Base-by-base conservation (phyloP, 2,113 vertebrate genomes). In the Ahaetulla prasina region DNA sequence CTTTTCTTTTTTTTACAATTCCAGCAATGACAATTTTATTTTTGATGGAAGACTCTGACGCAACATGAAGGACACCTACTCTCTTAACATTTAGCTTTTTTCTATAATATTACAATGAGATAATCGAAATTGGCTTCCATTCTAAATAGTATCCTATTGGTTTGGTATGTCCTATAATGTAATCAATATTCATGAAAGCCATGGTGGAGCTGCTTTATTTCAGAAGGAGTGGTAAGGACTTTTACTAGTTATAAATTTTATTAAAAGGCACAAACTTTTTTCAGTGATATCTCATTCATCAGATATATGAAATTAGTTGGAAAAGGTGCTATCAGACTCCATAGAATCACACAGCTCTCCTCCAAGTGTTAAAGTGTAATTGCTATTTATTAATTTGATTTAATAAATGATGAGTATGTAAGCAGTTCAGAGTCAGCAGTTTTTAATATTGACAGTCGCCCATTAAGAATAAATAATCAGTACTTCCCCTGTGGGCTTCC, bases 1-100 rank as follows among this genome's bases (percentile, higher is more conserved):
- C 0, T 2, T 35, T 87, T 0, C 0, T 2, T 23, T n/a, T 85
- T 54, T 85, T 7, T 16, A 84, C 16, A 84, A 22, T 23, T 68
- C 25, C 12, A 63, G 5, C 35, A 16, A 27, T 1, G n/a, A 53
- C 5, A 2, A 0, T 55, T 60, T 74, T 39, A 43, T 85, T 85
- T 54, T 68, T 2, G 22, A 49, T 27, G 49, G 16, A 0, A 2
- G n/a, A 86, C 8, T 0, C 68, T 80, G 43, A 6, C 23, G 39
- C n/a, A 92, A 85, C 57, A 53, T 10, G 88, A 30, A 93, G 53
- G 1, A 89, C 30, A 39, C 10, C 11, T 27, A 5, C 8, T 84
- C 8, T 47, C 86, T 39, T 91, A 18, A 35, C 55, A 87, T 85
- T 39, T 45, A 39, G 1, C 16, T 27, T 80, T 87, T 55, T 84